These are phyloP conservation scores for Selenia dentaria DNA, from an alignment of 2,888 invertebrate genomes.

Conservation along the genomic window DNA sequence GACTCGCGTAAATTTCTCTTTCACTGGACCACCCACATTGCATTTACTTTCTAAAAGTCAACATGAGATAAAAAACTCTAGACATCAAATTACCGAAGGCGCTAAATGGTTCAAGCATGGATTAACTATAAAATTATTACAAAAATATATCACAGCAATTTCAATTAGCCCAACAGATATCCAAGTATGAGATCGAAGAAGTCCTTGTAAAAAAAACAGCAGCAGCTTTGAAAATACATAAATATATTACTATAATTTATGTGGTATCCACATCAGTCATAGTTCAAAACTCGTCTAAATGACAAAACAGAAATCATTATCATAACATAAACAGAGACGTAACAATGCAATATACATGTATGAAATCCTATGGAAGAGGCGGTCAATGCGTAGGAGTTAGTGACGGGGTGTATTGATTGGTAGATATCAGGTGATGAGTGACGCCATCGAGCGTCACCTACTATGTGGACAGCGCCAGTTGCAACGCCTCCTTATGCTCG, in stretches of 20 bases:
- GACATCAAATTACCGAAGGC: constrained; percentile 56
- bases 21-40: constrained; percentile 65
- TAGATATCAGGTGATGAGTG: constrained; percentile 24
- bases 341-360: constrained; percentile 33
- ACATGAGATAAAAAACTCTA: constrained; percentile 58
- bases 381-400: constrained; percentile 38
- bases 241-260: constrained; percentile 50
- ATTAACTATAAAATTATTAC: constrained; percentile 67
- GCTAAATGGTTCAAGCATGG: constrained; percentile 55
- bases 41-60: constrained; percentile 49
- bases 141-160: constrained; percentile 83
- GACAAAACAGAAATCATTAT: constrained; percentile 34
- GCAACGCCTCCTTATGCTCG: constrained; percentile 93
- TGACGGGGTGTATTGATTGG: constrained; percentile 23
- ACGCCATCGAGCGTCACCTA: constrained; percentile 34
- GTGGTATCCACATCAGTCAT: constrained; percentile 48
- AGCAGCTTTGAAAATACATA: constrained; percentile 41
- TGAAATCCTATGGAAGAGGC: constrained; percentile 40
- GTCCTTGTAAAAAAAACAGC: constrained; percentile 35
- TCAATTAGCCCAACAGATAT: constrained; percentile 68
- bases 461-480: constrained; percentile 87
- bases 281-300: constrained; percentile 40
- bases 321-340: constrained; percentile 29
- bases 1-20: constrained; percentile 7
- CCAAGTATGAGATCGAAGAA: constrained; percentile 38